Conservation (phyloP, 2,888 invertebrate species). For the Acleris laterana region DNA sequence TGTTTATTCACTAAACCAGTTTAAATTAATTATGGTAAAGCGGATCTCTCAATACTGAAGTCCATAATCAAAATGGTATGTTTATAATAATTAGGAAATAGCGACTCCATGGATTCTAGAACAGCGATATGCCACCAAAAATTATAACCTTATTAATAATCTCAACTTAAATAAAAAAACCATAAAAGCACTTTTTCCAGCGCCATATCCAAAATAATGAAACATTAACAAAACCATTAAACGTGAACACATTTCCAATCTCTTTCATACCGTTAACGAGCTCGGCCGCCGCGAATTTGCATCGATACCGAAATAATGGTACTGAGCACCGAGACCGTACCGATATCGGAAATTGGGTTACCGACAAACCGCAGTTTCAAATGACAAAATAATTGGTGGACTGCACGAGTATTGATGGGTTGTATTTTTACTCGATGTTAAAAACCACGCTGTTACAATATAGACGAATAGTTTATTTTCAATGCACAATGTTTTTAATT, state of each 20-base stretch:
- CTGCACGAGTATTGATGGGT: constrained; percentile 16
- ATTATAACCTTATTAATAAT: too few relatives aligned
- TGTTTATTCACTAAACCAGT: too few relatives aligned
- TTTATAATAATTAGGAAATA: too few relatives aligned
- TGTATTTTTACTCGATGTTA: constrained; percentile 7
- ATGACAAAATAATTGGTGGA: constrained; percentile 41
- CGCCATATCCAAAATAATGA: not conserved
- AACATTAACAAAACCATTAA: not conserved
- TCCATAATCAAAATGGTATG: too few relatives aligned
- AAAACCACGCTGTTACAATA: constrained; percentile 9
- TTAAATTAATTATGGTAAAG: too few relatives aligned
- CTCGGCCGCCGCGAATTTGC: constrained; percentile 34
- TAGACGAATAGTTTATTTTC: not conserved
- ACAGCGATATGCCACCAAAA: too few relatives aligned
- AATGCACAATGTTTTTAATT: not conserved
- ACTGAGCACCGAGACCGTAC: constrained; percentile 30
- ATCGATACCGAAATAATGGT: constrained; percentile 31
- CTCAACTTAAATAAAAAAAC: constrained; percentile 8
- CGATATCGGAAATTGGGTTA: constrained; percentile 42
- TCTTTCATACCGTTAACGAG: not conserved
- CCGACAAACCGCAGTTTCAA: constrained; percentile 39
- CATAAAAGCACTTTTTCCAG: not conserved
- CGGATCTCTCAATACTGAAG: too few relatives aligned
- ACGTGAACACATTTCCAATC: not conserved
- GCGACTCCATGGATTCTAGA: too few relatives aligned